Evolutionary conservation across 2,888 invertebrate genomes (phyloP).

Genomic region (Caenorhabditis macrosperma): DNA sequence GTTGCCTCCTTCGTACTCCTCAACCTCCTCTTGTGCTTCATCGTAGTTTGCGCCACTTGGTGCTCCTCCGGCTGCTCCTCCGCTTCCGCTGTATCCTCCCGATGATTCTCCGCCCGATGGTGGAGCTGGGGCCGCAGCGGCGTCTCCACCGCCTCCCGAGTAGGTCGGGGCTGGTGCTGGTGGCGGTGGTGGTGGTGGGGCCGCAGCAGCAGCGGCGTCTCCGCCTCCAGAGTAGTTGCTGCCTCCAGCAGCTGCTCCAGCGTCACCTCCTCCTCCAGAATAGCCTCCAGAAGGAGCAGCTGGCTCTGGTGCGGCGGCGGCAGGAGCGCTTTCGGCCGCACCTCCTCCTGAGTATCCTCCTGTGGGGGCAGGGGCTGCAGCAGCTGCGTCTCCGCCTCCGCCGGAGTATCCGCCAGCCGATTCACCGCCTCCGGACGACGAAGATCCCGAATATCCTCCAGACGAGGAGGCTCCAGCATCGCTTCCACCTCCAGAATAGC

Average conservation of each 20-base stretch:
- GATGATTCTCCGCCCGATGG: slow-evolving; percentile 24
- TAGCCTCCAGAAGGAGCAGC: slow-evolving; percentile 49
- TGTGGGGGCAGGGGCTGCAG: slow-evolving; percentile 42
- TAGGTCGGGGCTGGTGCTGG: slow-evolving; percentile 57
- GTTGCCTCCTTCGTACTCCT: slow-evolving; percentile 61
- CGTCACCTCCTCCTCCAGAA: slow-evolving; percentile 49
- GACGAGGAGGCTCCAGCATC: slow-evolving; percentile 19
- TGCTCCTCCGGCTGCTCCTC: slow-evolving; percentile 42
- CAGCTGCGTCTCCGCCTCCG: slow-evolving; percentile 19
- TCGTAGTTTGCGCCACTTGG: slow-evolving; percentile 66
- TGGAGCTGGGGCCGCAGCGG: slow-evolving; percentile 29
- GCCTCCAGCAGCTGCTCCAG: slow-evolving; percentile 51
- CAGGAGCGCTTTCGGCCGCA: not conserved
- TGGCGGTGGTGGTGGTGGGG: slow-evolving; percentile 53
- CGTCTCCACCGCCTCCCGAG: slow-evolving; percentile 55
- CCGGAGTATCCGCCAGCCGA: slow-evolving; percentile 40
- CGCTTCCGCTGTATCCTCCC: slow-evolving; percentile 28
- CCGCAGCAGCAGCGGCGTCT: slow-evolving; percentile 18
- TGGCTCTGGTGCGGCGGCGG: slow-evolving; percentile 26
- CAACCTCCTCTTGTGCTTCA: slow-evolving; percentile 60
- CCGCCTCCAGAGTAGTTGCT: slow-evolving; percentile 58
- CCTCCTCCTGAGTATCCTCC: slow-evolving; percentile 46
- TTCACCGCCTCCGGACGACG: slow-evolving; percentile 3
- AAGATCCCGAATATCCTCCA: no score
- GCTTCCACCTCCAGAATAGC: slow-evolving; percentile 35